Base-by-base conservation (phyloP, 35 echinoderm and acorn worm genomes). In the Ophioderma brevispina region DNA sequence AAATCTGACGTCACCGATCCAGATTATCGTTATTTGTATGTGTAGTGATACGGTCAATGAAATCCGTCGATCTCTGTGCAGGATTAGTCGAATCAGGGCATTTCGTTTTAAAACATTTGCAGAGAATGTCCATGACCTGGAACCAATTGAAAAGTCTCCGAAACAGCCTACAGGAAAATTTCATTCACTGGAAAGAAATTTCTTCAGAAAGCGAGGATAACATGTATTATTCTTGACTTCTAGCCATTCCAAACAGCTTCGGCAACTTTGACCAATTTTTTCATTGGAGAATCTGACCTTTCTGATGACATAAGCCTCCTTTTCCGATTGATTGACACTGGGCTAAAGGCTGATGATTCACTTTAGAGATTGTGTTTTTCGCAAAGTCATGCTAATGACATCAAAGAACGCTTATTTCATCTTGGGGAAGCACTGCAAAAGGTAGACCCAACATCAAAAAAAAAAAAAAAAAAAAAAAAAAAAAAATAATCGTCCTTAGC, bases 201-300 rank as follows among this genome's bases (percentile, higher is more conserved):
- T 86, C 84, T 64, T 5, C 18, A 70, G 37, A n/a, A 39, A 11
- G 85, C 64, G 33, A 78, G 85, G 32, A 13, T 30, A 78, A 0
- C 35, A n/a, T n/a, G n/a, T 33, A 37, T 78, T 40, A 36, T 87
- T 87, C 40, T 42, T 87, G 37, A 87, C 77, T 37, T 87, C 40
- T 75, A 78, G 37, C 31, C 85, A 87, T 40, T 76, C 85, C 5
- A 87, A 42, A 46, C 85, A 87, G 32, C 36, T 87, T 36, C 39
- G 32, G 85, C 63, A 76, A 40, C 85, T 87, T 1, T n/a, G 85
- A 87, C 34, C 85, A 78, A 37, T 87, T 78, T 40, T 52, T 87
- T 87, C 37, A 32, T 23, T n/a, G 75, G 64, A 28, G 28, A 87
- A 15, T 31, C 40, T 78, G n/a, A 78, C 37, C 10, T 40, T 0